These are phyloP conservation scores for Nothobranchius furzeri DNA, from an alignment of 2,113 vertebrate species.

Conservation along the genomic window DNA sequence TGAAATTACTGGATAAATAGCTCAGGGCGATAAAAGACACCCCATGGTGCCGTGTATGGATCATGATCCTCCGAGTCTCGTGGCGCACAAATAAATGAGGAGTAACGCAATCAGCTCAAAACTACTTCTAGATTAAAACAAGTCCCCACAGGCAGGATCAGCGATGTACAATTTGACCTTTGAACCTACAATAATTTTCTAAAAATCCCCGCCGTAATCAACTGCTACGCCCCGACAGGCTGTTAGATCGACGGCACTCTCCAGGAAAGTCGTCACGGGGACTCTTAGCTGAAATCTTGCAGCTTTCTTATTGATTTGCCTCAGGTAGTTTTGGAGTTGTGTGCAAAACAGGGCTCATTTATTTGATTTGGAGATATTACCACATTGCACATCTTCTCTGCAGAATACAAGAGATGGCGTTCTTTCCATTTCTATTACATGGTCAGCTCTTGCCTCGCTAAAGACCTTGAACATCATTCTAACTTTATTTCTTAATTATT, in stretches of 20 bases:
- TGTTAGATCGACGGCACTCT: constrained; percentile 60
- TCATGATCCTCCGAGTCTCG: constrained; percentile 23
- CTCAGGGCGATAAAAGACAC: constrained; percentile 12
- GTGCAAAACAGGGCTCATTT: constrained; percentile 52
- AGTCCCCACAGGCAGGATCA: constrained; percentile 56
- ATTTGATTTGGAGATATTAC: constrained; percentile 61
- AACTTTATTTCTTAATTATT: constrained; percentile 12
- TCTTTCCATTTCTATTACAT: constrained; percentile 8
- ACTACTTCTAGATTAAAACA: constrained; percentile 58
- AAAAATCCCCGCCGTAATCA: constrained; percentile 64
- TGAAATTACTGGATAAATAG: constrained; percentile 23
- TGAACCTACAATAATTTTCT: constrained; percentile 67
- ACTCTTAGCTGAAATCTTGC: constrained; percentile 72
- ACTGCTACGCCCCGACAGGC: constrained; percentile 53
- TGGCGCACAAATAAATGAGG: constrained; percentile 49
- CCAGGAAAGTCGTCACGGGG: constrained; percentile 58
- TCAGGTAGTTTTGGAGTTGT: constrained; percentile 63
- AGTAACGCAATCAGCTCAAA: constrained; percentile 61
- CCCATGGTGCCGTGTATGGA: constrained; percentile 2
- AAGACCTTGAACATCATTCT: not conserved
- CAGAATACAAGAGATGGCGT: not conserved
- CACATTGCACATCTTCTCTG: constrained; percentile 31
- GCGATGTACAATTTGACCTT: constrained; percentile 62
- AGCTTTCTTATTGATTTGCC: constrained; percentile 72
- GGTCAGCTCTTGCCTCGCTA: constrained; percentile 5